phyloP scores from a whole-genome alignment of 2,888 invertebrate species.

The Mimumesa dahlbomi region DNA sequence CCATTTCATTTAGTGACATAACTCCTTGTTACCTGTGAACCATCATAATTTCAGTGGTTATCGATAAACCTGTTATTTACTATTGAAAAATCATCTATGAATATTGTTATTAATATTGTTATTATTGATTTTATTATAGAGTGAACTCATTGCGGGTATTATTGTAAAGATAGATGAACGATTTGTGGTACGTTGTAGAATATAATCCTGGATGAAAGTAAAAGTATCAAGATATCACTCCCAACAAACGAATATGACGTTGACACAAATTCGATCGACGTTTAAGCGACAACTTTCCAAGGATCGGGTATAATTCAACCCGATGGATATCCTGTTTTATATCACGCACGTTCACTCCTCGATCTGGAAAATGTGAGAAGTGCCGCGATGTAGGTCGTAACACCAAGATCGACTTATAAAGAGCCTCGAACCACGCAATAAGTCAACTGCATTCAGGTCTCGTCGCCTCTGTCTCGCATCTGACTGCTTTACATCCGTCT shows the following conservation, averaged over 20 bases:
- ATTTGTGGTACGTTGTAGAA: too few species aligned
- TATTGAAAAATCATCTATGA: too few species aligned
- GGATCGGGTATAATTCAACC: background rate
- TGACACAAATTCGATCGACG: background rate
- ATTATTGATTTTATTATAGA: too few species aligned
- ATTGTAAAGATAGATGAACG: too few species aligned
- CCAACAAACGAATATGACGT: conserved; percentile 5
- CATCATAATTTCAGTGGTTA: too few species aligned
- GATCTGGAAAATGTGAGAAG: conserved; percentile 39
- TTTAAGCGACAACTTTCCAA: background rate
- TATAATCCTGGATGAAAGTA: conserved; percentile 22
- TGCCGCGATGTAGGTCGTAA: conserved; percentile 42
- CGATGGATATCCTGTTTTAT: conserved; percentile 13
- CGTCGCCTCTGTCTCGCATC: conserved; percentile 26
- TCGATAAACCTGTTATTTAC: too few species aligned
- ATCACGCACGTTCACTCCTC: conserved; percentile 8
- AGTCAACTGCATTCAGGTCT: conserved; percentile 54
- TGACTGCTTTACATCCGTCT: conserved; percentile 42
- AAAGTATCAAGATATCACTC: conserved; percentile 10
- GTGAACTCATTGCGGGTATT: too few species aligned
- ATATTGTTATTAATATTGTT: too few species aligned
- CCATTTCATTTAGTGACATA: too few species aligned
- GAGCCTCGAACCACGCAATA: conserved; percentile 36
- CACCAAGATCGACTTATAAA: conserved; percentile 50
- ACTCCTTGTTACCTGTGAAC: too few species aligned